Base-by-base conservation (phyloP, 1,140 invertebrate genomes). In the Apis florea region DNA sequence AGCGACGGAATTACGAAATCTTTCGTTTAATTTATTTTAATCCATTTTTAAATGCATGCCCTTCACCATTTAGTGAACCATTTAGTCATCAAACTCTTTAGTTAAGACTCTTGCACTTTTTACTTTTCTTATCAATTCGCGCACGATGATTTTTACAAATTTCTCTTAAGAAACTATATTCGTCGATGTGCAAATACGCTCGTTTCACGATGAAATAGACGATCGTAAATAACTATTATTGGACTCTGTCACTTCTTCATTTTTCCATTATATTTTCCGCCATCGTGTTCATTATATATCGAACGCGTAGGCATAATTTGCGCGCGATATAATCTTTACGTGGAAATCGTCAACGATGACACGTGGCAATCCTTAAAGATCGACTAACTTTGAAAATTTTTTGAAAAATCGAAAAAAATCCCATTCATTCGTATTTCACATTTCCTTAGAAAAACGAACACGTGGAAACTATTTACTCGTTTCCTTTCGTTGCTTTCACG, bases 191-290 rank as follows among this genome's bases (percentile, higher is more conserved):
- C 47, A 17, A 61, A 61, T 21, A 24, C 21, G 47, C 63, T 21
- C 66, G 26, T 54, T 63, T 75, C 26, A 17, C 2, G 1, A 24
- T 49, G 68, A 66, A 66, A 40, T 9, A 21, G n/a, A 17, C 5
- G n/a, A 21, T 74, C 10, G 49, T 51, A 63, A 63, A 78, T 1
- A 3, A 26, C 10, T 78, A 59, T 68, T 68, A 78, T 67, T 56
- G 51, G 61, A 11, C 26, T 40, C 15, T 19, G 74, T 76, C 63
- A 76, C 56, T 67, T 66, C 19, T 76, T 67, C 24, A 67, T 61
- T 59, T 40, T 49, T 63, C 31, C 31, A 66, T 66, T 12, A 66
- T 5, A 21, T 40, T 5, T 19, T 9, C 0, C 17, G 31, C 31
- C 47, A 21, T 21, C 47, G 47, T 21, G 40, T 61, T 40, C 31